phyloP scores from a whole-genome alignment of 2,888 invertebrate genomes.

The Drosophila silvestris region DNA sequence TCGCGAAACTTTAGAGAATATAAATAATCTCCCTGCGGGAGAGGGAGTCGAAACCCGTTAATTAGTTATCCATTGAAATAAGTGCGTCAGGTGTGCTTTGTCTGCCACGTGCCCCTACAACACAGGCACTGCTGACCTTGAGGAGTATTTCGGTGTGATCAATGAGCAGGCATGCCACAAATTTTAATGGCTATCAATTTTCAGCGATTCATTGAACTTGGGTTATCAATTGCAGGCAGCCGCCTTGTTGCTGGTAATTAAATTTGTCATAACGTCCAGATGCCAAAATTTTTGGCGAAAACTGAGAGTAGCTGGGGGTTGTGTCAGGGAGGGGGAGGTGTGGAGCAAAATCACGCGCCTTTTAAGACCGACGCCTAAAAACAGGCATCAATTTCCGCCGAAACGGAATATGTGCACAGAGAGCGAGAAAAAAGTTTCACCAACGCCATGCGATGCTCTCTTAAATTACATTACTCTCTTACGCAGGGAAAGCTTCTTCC shows the following conservation, averaged over 20 bases:
- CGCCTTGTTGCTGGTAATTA: constrained; percentile 63
- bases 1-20: neutral
- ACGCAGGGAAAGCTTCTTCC: constrained; percentile 43
- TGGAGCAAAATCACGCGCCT: constrained; percentile 10
- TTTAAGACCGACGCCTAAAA: constrained; percentile 58
- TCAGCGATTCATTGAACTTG: constrained; percentile 67
- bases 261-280: constrained; percentile 71
- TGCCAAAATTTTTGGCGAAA: constrained; percentile 40
- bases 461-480: constrained; percentile 36
- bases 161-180: constrained; percentile 54
- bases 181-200: constrained; percentile 72
- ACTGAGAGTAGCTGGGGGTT: neutral
- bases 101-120: constrained; percentile 6
- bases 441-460: constrained; percentile 51
- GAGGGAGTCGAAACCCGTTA: constrained; percentile 15
- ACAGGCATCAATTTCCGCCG: constrained; percentile 48
- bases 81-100: constrained; percentile 12
- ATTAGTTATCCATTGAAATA: constrained; percentile 40
- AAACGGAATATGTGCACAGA: constrained; percentile 8
- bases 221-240: constrained; percentile 65
- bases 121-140: constrained; percentile 42
- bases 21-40: neutral
- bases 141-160: constrained; percentile 28
- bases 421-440: constrained; percentile 33
- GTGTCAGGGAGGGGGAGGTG: neutral